These are phyloP conservation scores for Tetragnatha versicolor DNA, from an alignment of 1,140 invertebrate genomes.

Conservation along the genomic window DNA sequence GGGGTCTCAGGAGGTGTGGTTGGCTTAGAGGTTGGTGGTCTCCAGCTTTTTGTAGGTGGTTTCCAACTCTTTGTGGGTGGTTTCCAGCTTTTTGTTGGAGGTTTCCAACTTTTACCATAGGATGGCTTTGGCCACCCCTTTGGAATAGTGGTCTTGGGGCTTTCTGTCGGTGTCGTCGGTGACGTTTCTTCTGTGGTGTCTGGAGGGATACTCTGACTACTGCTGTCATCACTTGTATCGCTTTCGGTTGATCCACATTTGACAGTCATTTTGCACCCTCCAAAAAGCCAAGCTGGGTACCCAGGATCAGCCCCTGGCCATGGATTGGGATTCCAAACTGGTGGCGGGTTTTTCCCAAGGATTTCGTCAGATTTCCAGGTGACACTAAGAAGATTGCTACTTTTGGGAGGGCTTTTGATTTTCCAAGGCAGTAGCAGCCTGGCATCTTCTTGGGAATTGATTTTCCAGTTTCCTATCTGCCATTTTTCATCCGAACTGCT, in stretches of 20 bases:
- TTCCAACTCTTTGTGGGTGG: constrained; percentile 17
- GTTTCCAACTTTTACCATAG: constrained; percentile 44
- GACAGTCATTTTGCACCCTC: constrained; percentile 24
- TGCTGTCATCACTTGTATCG: constrained; percentile 20
- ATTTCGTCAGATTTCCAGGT: constrained; percentile 20
- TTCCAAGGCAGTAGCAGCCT: constrained; percentile 11
- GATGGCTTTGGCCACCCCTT: constrained; percentile 29
- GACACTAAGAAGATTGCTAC: constrained; percentile 33
- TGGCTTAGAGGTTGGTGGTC: not conserved
- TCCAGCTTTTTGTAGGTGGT: not conserved
- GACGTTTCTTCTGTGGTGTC: not conserved
- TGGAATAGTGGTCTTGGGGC: not conserved
- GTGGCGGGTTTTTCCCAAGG: too few relatives aligned
- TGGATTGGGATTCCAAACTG: constrained; percentile 20
- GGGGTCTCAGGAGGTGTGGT: constrained; percentile 5
- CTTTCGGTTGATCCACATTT: constrained; percentile 18
- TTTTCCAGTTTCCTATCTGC: constrained; percentile 7
- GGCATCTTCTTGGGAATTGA: not conserved
- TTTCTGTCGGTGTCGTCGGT: not conserved
- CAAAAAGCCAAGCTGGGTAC: constrained; percentile 18
- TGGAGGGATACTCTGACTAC: not conserved
- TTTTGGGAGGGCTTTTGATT: not conserved
- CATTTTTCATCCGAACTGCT: not conserved
- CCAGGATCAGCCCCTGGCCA: not conserved
- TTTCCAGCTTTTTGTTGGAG: constrained; percentile 24